Evolutionary conservation across 2,797 vertebrate genomes (phyloP).

Genomic region (Myotis pilosus): DNA sequence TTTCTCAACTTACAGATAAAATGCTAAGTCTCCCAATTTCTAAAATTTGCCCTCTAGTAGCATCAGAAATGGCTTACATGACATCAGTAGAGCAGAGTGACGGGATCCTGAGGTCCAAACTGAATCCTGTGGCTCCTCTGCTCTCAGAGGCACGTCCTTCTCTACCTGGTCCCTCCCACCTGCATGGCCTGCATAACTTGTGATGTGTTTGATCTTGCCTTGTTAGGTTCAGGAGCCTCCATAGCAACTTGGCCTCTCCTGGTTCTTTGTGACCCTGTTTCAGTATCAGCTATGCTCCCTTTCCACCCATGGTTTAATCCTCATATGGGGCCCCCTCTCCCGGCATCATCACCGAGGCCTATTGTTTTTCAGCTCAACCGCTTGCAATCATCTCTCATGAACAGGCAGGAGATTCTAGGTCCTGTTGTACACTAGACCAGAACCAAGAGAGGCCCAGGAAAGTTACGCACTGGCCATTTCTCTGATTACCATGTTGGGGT

Average conservation of each 20-base stretch:
- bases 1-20: background rate
- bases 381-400: background rate
- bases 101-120: background rate
- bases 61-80: background rate
- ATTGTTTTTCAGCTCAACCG: background rate
- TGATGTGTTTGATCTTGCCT: background rate
- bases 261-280: background rate
- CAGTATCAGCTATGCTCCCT: background rate
- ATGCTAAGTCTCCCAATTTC: background rate
- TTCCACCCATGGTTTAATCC: background rate
- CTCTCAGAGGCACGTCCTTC: background rate
- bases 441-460: background rate
- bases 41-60: background rate
- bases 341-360: background rate
- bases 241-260: background rate
- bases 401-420: background rate
- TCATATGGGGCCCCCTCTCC: background rate
- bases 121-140: background rate
- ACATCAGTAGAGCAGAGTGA: background rate
- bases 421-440: rapidly evolving
- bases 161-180: background rate
- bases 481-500: background rate
- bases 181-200: rapidly evolving
- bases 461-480: background rate
- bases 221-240: background rate